Evolutionary conservation across 2,113 vertebrate genomes (phyloP).

Genomic region (Heterotilapia buettikoferi): DNA sequence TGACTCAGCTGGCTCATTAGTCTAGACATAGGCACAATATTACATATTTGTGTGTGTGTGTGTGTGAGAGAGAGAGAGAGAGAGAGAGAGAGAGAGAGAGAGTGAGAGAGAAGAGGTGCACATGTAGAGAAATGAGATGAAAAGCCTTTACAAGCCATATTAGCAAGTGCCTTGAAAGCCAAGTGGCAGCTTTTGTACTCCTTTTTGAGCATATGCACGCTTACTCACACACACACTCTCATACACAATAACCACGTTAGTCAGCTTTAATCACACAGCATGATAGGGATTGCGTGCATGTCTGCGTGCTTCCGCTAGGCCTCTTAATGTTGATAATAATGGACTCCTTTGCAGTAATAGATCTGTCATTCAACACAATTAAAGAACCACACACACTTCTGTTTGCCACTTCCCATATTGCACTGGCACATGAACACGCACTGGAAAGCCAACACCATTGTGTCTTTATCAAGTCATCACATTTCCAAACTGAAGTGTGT

Average conservation of each 20-base stretch:
- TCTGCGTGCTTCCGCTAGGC: constrained; percentile 21
- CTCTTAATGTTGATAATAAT: constrained; percentile 59
- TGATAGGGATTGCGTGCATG: not conserved
- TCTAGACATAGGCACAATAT: not conserved
- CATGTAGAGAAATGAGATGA: not conserved
- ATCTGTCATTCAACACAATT: constrained; percentile 57
- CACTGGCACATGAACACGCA: not conserved
- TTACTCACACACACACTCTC: not conserved
- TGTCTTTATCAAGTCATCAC: constrained; percentile 29
- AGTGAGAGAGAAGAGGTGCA: not conserved
- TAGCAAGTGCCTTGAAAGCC: constrained; percentile 54
- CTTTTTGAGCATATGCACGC: not conserved
- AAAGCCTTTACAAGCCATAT: constrained; percentile 53
- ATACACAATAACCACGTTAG: constrained; percentile 18
- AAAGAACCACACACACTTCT: constrained; percentile 23
- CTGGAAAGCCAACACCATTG: not conserved
- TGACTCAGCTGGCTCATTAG: not conserved
- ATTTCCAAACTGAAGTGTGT: constrained; percentile 10
- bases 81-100: not conserved
- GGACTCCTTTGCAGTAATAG: constrained; percentile 48
- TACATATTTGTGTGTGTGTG: not conserved
- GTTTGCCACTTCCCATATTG: not conserved
- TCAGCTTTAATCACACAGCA: constrained; percentile 50
- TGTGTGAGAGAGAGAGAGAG: not conserved
- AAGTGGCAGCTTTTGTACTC: constrained; percentile 51